Base-by-base conservation (phyloP, 2,113 vertebrate species). In the Oreotrochilus melanogaster region DNA sequence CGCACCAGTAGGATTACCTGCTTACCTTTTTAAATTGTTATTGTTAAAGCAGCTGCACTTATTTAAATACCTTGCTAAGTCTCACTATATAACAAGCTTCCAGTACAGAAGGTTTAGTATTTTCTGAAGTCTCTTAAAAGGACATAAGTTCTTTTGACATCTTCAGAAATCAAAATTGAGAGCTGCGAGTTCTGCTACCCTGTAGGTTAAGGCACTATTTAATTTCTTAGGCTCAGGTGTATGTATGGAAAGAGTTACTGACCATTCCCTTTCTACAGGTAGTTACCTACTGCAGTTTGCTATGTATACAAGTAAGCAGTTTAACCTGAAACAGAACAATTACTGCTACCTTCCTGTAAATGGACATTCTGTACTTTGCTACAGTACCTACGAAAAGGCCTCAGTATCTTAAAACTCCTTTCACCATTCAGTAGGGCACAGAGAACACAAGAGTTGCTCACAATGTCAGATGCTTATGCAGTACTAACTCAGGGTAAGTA, bases 401-500 rank as follows among this genome's bases (percentile, higher is more conserved):
- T 30, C 15, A 58, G 30, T 58, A 60, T 27, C 62, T 95, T 89
- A 64, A 86, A 76, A 92, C 89, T 66, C 61, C 42, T 76, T 71
- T 78, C 65, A 72, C 10, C 23, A 22, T 78, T 83, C 66, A 72
- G 78, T 58, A 84, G 42, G 51, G 48, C 47, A 62, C 21, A 27
- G 75, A 72, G 74, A 91, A 95, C 45, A 81, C 35, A 85, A n/a
- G 88, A 62, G 89, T 66, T 73, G 80, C n/a, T 95, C 88, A 80
- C 53, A 87, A 79, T 27, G n/a, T 67, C 64, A 88, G 18, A 39
- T 92, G 43, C 87, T 95, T 92, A 95, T 73, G 79, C 87, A 89
- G 85, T 78, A 96, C 37, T 87, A 88, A 94, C 61, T 96, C 84
- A 80, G 37, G 48, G 60, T 93, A 97, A 97, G 76, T 95, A 94